Evolutionary conservation across 2,888 invertebrate species (phyloP).

Genomic region (Trissolcus brochymenae): DNA sequence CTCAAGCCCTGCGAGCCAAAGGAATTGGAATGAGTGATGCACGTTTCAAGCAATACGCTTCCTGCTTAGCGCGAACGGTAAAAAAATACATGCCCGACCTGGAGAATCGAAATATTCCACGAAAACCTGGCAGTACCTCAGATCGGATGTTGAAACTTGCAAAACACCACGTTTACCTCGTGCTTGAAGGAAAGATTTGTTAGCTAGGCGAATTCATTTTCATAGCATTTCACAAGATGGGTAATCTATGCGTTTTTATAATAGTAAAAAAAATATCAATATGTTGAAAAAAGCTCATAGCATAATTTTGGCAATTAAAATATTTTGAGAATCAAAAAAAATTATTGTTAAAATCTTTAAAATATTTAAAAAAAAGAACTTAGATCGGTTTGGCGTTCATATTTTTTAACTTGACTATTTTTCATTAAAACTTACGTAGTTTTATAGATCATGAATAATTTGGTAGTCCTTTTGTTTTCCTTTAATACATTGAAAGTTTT

Average conservation of each 20-base stretch:
- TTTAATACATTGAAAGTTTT: too few species aligned
- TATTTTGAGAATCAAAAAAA: too few species aligned
- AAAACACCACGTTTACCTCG: slow-evolving; percentile 70
- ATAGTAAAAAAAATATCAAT: not conserved
- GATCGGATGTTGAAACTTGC: slow-evolving; percentile 84
- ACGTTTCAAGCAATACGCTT: slow-evolving; percentile 84
- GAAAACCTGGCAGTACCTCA: slow-evolving; percentile 81
- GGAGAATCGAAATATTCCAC: slow-evolving; percentile 73
- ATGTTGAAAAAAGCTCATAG: too few species aligned
- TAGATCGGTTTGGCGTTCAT: too few species aligned
- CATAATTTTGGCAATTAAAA: too few species aligned
- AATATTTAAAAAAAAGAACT: too few species aligned
- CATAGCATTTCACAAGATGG: not conserved
- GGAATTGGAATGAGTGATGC: slow-evolving; percentile 84
- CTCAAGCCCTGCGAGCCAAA: slow-evolving; percentile 84
- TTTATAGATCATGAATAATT: too few species aligned
- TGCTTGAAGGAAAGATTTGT: slow-evolving; percentile 65
- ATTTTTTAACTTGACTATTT: too few species aligned
- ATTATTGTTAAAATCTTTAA: too few species aligned
- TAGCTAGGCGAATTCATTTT: slow-evolving; percentile 28
- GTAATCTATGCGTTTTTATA: slow-evolving; percentile 9
- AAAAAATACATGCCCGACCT: slow-evolving; percentile 81
- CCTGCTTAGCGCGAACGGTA: slow-evolving; percentile 82
- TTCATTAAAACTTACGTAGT: too few species aligned
- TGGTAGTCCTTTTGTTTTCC: too few species aligned